Percentiles rank a stretch among this genome's conserved stretches.
Conservation (phyloP, 64 coral and sea anemone genomes). For the Hydrozoanthus tunicans region DNA sequence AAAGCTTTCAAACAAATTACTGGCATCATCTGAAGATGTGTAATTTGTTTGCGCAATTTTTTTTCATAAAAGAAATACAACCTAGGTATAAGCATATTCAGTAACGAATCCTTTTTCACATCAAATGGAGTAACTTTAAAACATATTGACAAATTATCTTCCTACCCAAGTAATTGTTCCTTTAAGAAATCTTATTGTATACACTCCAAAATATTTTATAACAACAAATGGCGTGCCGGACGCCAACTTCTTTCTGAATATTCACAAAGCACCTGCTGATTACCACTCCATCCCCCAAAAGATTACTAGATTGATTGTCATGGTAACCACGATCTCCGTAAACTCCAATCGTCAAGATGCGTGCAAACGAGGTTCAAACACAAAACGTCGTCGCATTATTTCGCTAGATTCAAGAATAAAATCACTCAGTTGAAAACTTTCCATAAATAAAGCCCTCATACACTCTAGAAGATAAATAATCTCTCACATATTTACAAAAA, state of each 20-base stretch:
- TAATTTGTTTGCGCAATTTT: not conserved
- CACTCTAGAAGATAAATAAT: too few species aligned
- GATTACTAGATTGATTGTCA: too few species aligned
- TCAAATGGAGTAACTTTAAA: not conserved
- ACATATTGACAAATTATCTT: not conserved
- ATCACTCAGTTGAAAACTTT: too few species aligned
- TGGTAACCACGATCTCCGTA: too few species aligned
- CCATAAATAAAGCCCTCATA: too few species aligned
- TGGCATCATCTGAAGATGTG: not conserved
- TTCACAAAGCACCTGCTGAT: not conserved
- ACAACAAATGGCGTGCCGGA: not conserved
- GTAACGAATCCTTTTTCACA: not conserved
- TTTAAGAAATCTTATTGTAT: slow-evolving; percentile 23
- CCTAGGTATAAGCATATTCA: not conserved
- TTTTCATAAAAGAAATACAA: not conserved
- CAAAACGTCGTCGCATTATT: too few species aligned
- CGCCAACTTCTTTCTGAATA: not conserved
- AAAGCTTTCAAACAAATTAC: not conserved
- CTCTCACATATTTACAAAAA: too few species aligned
- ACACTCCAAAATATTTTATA: slow-evolving; percentile 2
- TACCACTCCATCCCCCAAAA: not conserved
- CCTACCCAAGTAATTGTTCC: not conserved
- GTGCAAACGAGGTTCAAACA: too few species aligned
- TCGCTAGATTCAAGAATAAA: too few species aligned
- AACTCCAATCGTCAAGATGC: too few species aligned